Evolutionary conservation across 2,797 vertebrate species (phyloP), one percentile per base, ranked within the genome.

Genomic region (Neosilurus mollespiculum): DNA sequence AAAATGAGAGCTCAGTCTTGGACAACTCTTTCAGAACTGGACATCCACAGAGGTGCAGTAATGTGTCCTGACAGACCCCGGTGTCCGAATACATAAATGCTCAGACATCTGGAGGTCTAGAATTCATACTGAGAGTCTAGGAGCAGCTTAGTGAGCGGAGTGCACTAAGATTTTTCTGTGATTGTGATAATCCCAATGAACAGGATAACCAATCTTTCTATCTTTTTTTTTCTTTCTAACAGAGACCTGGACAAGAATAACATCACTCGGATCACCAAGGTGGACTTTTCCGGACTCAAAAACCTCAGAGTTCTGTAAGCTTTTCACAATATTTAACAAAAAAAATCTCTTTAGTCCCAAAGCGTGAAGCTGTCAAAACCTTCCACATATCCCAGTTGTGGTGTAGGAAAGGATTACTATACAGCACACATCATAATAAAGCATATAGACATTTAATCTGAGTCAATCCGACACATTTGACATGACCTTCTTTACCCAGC

Each of bases 171-270:
- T 78, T 64, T 7, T 18, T 26, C 22, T 64, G 14, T 78, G 8
- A 11, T 51, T 53, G 61, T 64, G n/a, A 64, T 64, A 26, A 78
- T 11, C 30, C n/a, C n/a, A 22, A 65, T 30, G 14, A 61, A 75
- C 78, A 75, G 34, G 20, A 34, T 80, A 18, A 56, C 14, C 43
- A 51, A 59, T 76, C 65, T 65, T 8, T 91, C 87, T 70, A 15
- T 73, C 9, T 66, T 26, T 18, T n/a, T 91, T 82, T 89, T 80
- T 53, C 78, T 71, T 62, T 89, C 26, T 88, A 70, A 88, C 62
- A 99, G 98, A 91, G 98, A 99, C 91, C 91, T 99, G 91, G 97
- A 99, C 92, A 96, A 95, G 93, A 99, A 99, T 89, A 99, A 99
- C 88, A 97, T 99, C 92, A 98, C 97, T 83, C 95, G 97, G 87